Base-by-base conservation (phyloP, 2,113 vertebrate species). In the Tringa solitaria region DNA sequence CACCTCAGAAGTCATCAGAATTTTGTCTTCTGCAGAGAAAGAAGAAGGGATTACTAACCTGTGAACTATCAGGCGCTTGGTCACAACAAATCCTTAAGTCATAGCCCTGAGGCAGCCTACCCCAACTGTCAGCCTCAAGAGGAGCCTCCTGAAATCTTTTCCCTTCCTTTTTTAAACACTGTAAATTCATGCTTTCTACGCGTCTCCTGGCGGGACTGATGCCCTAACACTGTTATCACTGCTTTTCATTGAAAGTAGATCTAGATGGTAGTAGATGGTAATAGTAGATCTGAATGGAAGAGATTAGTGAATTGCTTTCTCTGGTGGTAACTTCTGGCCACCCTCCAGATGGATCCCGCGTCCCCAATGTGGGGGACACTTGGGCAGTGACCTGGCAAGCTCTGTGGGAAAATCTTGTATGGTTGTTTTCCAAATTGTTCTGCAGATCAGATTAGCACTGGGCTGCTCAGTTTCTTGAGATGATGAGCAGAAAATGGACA, bases 351-450 rank as follows among this genome's bases (percentile, higher is more conserved):
- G 7, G 27, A 45, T 37, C 21, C 19, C n/a, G n/a, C n/a, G n/a
- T n/a, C n/a, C n/a, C 4, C 48, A 19, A 0, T 22, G 46, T 0
- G 0, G 27, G 19, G 54, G 23, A 5, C 8, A 43, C 9, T 59
- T 0, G 3, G 73, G 28, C 74, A 84, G 64, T 0, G 2, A 28
- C 57, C 48, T 80, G 77, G 26, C 23, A 87, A 93, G 32, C 51
- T 48, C 43, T 90, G 24, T 68, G 30, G 56, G 75, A 54, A 54
- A 83, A 73, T 5, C 2, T 28, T 4, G 4, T 21, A 4, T 10
- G 12, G 27, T 14, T 54, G 18, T 83, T 82, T 61, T 69, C 60
- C 46, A 37, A 24, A 35, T 76, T 43, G n/a, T 17, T 70, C 35
- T 45, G 56, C 33, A 74, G 51, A 78, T 27, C 21, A 68, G 76